Base-by-base conservation (phyloP, 2,797 vertebrate species). In the Psittacula derbiana region DNA sequence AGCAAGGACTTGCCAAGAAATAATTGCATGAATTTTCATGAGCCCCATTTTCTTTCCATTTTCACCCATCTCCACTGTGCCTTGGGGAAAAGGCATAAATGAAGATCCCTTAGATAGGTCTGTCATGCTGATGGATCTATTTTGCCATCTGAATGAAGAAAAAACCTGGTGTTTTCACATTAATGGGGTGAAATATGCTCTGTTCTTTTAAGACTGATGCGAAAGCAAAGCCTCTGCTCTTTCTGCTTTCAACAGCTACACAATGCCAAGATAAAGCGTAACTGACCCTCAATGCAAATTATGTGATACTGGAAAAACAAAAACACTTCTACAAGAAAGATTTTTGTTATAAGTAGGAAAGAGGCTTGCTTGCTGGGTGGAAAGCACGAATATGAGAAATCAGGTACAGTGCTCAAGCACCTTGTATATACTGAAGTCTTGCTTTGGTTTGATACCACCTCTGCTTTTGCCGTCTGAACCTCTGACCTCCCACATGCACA, bases 1-100 rank as follows among this genome's bases (percentile, higher is more conserved):
- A 57, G 57, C 0, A 1, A 74, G 65, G 49, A 67, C 38, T 80
- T 83, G 79, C 86, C 81, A 87, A 71, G 74, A 92, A 93, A 85
- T 89, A 94, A 89, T 93, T 82, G 65, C 61, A 94, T 94, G 84
- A 86, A 87, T 96, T 95, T 95, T 96, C 75, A 93, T 80, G 49
- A 94, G 31, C 53, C 16, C 0, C 0, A 2, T 53, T 90, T 93
- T 80, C 69, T 71, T 71, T 71, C 71, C 17, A 1, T 44, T 69
- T 52, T 73, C 0, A 3, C 27, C n/a, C 40, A 27, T 73, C 65
- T 80, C 67, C 72, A 80, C 69, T 80, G 21, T 83, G 69, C 79
- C 81, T 74, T 83, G n/a, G 49, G 93, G 69, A 91, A 90, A 49
- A 93, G 43, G 21, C 69, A 62, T 80, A 91, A 91, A 69, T 53